Conservation (phyloP, 2,113 vertebrate species). For the Australoheros scitulus region DNA sequence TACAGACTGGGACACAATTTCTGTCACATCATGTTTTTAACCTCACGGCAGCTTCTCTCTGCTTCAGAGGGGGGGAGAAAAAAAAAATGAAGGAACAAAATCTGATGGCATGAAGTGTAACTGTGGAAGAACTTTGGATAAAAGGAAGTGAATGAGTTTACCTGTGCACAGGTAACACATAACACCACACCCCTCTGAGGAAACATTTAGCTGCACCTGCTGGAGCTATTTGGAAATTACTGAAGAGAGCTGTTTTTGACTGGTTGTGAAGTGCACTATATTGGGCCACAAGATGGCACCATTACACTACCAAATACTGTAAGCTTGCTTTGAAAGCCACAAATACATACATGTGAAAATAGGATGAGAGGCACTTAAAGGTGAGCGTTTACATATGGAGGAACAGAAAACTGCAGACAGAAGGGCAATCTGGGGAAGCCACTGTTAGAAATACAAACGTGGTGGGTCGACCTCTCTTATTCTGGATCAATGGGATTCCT, state of each 20-base stretch:
- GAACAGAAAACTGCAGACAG: background rate
- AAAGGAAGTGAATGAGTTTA: slow-evolving; percentile 25
- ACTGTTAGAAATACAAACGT: background rate
- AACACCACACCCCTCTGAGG: background rate
- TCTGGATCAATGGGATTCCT: background rate
- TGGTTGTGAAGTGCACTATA: background rate
- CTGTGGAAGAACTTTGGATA: background rate
- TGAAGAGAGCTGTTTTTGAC: background rate
- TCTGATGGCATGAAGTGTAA: background rate
- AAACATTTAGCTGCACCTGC: background rate
- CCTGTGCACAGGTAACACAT: background rate
- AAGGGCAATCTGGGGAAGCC: background rate
- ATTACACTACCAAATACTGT: background rate
- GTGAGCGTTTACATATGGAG: slow-evolving; percentile 20
- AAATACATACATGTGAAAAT: slow-evolving; percentile 24
- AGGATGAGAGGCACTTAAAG: slow-evolving; percentile 72
- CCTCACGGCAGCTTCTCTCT: background rate
- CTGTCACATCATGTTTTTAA: background rate
- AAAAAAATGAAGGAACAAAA: background rate
- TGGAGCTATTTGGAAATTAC: background rate
- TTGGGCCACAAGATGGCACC: slow-evolving; percentile 39
- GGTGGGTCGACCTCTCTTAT: background rate
- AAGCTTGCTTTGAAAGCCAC: background rate
- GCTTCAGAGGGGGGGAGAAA: background rate
- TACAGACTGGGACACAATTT: background rate